Conservation (phyloP, 1,140 invertebrate species). For the Cyphomyrmex costatus region DNA sequence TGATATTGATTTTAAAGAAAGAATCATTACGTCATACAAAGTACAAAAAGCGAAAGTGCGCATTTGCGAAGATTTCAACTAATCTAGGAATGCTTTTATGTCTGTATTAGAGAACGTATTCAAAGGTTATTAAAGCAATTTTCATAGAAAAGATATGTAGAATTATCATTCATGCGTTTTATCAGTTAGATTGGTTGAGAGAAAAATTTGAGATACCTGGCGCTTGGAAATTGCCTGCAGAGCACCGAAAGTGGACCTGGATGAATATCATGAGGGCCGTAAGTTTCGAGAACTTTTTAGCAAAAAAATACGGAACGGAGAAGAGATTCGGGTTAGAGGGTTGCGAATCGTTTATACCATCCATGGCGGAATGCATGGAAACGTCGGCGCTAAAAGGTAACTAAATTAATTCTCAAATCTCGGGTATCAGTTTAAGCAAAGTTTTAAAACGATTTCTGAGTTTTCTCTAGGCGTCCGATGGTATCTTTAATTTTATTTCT, state of each 20-base stretch:
- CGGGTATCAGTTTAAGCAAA: background rate
- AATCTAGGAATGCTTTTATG: background rate
- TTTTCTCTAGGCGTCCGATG: no score
- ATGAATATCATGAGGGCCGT: constrained; percentile 91
- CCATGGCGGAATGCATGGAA: constrained; percentile 96
- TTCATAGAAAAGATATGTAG: background rate
- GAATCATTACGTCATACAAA: background rate
- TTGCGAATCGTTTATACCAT: constrained; percentile 95
- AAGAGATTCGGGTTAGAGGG: constrained; percentile 97
- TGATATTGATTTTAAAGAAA: background rate
- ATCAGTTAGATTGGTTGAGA: constrained; percentile 93
- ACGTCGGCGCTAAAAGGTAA: constrained; percentile 89
- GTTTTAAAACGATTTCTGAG: background rate
- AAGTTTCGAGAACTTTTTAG: constrained; percentile 95
- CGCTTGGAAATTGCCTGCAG: constrained; percentile 88
- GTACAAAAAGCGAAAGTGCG: no score
- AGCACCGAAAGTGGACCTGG: constrained; percentile 92
- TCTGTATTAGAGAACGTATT: background rate
- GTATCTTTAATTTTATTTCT: background rate
- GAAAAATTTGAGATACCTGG: constrained; percentile 93
- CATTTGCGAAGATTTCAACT: background rate
- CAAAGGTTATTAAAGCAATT: constrained; percentile 1
- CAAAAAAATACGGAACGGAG: constrained; percentile 95
- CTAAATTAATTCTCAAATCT: background rate
- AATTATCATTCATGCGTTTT: background rate